Evolutionary conservation across 2,888 invertebrate genomes (phyloP), one percentile per base, ranked within the genome.

Genomic region (Chrysotoxum bicinctum): DNA sequence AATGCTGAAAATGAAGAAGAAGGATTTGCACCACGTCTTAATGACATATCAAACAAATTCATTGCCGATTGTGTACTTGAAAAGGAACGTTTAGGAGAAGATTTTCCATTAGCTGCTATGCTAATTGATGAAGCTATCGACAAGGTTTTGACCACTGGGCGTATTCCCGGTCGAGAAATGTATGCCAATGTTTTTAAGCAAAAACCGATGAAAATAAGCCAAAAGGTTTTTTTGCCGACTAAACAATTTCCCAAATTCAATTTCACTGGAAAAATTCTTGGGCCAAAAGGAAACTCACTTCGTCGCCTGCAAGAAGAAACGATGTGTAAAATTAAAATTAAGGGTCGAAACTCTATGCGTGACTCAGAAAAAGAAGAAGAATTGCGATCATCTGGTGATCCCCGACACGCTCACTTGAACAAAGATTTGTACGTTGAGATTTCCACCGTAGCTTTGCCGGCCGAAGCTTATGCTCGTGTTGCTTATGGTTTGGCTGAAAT

Each of bases 231-330:
- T 87, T 90, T 91, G 14, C 92, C 91, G 0, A 89, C 90, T 3
- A 91, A 96, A 76, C 91, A 91, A 83, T 91, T 90, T 80, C 91
- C 91, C 0, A 91, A 98, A 97, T 98, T 98, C 91, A 98, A 98
- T 93, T 98, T 98, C 92, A 97, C 98, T 83, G 98, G 98, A 1
- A 98, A 98, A 92, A 94, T 98, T 62, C 93, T 98, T 88, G 98
- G 98, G 0, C 98, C 98, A 12, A 98, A 98, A 92, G 98, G 98
- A 26, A 97, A 97, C 91, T 97, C 98, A 4, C 94, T 98, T 94
- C 98, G 98, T 90, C 95, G 97, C 69, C 93, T 98, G 43, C 98
- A 98, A 91, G 98, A 98, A 88, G 98, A 98, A 90, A 98, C 98
- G 0, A 96, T 97, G 94, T 97, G 98, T 90, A 98, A 97, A 93